Percentiles rank a stretch among this genome's conserved stretches.
These are phyloP conservation scores for Corythornis madagascariensis DNA, from an alignment of 2,113 vertebrate genomes.

Conservation along the genomic window DNA sequence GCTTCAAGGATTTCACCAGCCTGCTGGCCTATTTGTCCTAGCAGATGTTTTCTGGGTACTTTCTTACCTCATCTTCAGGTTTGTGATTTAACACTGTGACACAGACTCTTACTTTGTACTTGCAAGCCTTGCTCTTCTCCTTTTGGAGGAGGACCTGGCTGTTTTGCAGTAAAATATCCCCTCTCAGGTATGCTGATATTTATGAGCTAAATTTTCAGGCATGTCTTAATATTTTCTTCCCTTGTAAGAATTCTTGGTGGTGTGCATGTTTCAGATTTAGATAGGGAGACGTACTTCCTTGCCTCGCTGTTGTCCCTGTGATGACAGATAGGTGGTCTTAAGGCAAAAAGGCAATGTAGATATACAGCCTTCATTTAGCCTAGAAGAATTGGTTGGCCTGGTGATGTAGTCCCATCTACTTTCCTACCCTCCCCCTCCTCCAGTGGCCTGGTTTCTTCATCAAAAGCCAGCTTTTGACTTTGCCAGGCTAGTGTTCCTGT, in stretches of 20 bases:
- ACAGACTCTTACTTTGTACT: not conserved
- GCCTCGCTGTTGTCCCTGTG: not conserved
- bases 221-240: not conserved
- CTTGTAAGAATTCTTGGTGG: not conserved
- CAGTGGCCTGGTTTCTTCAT: not conserved
- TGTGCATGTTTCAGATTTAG: not conserved
- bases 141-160: not conserved
- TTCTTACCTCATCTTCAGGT: not conserved
- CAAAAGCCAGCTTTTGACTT: not conserved
- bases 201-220: not conserved
- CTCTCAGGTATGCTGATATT: not conserved
- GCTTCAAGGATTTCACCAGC: not conserved
- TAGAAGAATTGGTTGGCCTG: not conserved
- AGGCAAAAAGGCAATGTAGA: not conserved
- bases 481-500: not conserved
- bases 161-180: not conserved
- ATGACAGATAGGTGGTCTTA: not conserved
- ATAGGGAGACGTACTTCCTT: not conserved
- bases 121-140: not conserved
- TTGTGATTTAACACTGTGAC: not conserved
- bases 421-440: accelerated
- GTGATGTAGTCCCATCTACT: not conserved
- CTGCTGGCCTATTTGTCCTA: not conserved
- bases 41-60: not conserved
- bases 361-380: not conserved